A percentile compares a stretch with the other conserved stretches of the same genome.
phyloP scores from a whole-genome alignment of 1,140 invertebrate genomes.

The Oreohelix idahoensis region DNA sequence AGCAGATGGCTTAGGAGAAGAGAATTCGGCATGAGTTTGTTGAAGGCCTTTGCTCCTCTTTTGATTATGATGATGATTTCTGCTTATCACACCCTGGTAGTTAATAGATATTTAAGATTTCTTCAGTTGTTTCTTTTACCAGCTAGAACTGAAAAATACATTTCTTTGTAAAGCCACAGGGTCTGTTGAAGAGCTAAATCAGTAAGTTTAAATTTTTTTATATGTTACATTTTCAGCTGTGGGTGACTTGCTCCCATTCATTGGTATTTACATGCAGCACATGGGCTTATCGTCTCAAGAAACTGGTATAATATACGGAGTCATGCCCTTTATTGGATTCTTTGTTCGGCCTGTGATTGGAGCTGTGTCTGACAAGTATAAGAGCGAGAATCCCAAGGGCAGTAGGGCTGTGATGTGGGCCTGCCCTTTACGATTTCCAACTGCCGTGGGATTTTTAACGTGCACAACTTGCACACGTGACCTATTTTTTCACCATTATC shows the following conservation, averaged over 20 bases:
- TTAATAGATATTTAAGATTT: too few species aligned
- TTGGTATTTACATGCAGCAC: slow-evolving; percentile 47
- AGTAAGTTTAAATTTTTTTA: neutral
- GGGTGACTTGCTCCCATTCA: slow-evolving; percentile 45
- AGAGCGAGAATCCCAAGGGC: too few species aligned
- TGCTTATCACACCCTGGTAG: too few species aligned
- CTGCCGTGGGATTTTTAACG: too few species aligned
- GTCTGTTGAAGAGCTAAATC: neutral
- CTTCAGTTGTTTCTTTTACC: neutral
- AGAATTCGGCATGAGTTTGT: too few species aligned
- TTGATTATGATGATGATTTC: too few species aligned
- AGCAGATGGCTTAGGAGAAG: too few species aligned
- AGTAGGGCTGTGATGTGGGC: too few species aligned
- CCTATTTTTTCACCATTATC: too few species aligned
- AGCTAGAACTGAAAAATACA: neutral
- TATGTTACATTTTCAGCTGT: slow-evolving; percentile 38
- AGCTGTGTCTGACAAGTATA: slow-evolving; percentile 44
- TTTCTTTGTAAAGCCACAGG: neutral
- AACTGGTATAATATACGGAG: slow-evolving; percentile 46
- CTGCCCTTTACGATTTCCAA: too few species aligned
- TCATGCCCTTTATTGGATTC: slow-evolving; percentile 49
- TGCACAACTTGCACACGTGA: too few species aligned
- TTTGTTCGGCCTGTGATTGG: slow-evolving; percentile 46
- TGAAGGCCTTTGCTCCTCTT: too few species aligned
- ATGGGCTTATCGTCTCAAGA: slow-evolving; percentile 43